Base-by-base conservation (phyloP, 1,140 invertebrate species). In the Macrotrachela quadricornifera region DNA sequence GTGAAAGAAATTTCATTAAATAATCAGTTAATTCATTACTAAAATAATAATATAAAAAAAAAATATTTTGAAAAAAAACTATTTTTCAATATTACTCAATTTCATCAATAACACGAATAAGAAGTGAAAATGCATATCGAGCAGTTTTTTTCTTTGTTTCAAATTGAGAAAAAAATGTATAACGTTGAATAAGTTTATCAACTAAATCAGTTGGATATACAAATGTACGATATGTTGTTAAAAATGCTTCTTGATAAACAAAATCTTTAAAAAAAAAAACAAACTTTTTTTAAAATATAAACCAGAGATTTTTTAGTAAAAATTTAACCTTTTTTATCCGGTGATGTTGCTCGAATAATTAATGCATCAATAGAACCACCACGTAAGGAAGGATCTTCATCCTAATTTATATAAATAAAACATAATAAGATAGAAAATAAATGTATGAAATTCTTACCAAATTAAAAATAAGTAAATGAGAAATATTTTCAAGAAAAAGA, bases 161-260 rank as follows among this genome's bases (percentile, higher is more conserved):
- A 12, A 58, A 59, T 52, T 62, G 64, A 59, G 79, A 78, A 60
- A 90, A 87, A 61, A 80, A 78, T 65, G 84, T 78, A 64, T 83
- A 83, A 56, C 90, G 77, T 64, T 80, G 78, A 59, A 85, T 78
- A 42, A 95, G 71, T 67, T 90, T 88, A 61, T 79, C 77, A 57
- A 95, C 80, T 54, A 94, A 73, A 56, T 83, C 81, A 51, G 79
- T 68, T n/a, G 88, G 84, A 46, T 80, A 74, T 61, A 94, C 79
- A 71, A 94, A 92, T 53, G 87, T 94, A 59, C 90, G 76, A 69
- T 94, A 96, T 42, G 88, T 95, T 18, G 85, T 86, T 57, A 95
- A 76, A 70, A 95, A 96, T 40, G 88, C 87, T 74, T 94, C 87
- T 75, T 90, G 85, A 72, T 88, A 94, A 64, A 83, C 75, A 67